Percentiles rank a stretch among this genome's conserved stretches.
phyloP scores from a whole-genome alignment of 2,113 vertebrate genomes.

The Rhynchomys soricoides region DNA sequence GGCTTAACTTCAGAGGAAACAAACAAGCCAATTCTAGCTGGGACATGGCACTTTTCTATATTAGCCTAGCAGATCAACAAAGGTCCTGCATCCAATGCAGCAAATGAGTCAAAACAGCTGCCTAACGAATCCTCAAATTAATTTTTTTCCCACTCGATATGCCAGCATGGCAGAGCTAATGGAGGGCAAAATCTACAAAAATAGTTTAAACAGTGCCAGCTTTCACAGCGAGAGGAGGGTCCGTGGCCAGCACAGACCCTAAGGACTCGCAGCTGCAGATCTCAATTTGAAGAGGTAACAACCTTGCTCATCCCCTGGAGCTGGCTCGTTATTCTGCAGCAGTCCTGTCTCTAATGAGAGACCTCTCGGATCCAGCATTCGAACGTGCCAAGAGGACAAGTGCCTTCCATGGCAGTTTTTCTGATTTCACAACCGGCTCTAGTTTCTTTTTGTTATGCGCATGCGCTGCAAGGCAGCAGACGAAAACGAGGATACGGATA shows the following conservation, averaged over 20 bases:
- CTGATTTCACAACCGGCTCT: constrained; percentile 54
- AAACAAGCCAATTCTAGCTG: constrained; percentile 1
- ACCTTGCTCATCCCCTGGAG: constrained; percentile 15
- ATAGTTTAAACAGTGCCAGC: constrained; percentile 59
- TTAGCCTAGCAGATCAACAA: neutral
- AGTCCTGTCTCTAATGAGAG: constrained; percentile 17
- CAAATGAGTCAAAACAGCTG: constrained; percentile 59
- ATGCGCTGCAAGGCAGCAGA: constrained; percentile 43
- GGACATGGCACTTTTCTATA: neutral
- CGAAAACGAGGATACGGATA: constrained; percentile 17
- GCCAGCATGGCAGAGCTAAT: constrained; percentile 52
- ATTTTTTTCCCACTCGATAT: neutral
- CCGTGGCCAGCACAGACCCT: neutral
- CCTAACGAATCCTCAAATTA: constrained; percentile 68
- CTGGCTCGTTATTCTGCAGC: neutral
- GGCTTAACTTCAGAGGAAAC: constrained; percentile 47
- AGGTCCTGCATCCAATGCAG: neutral
- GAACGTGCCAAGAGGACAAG: neutral
- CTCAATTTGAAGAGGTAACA: constrained; percentile 49
- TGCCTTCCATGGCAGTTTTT: neutral
- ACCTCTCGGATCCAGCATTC: constrained; percentile 7
- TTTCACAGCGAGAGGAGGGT: constrained; percentile 22
- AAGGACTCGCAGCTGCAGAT: constrained; percentile 53
- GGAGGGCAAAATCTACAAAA: constrained; percentile 60
- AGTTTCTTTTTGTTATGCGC: constrained; percentile 45